Evolutionary conservation across 1,140 invertebrate genomes (phyloP).

Genomic region (Drosophila bocqueti): DNA sequence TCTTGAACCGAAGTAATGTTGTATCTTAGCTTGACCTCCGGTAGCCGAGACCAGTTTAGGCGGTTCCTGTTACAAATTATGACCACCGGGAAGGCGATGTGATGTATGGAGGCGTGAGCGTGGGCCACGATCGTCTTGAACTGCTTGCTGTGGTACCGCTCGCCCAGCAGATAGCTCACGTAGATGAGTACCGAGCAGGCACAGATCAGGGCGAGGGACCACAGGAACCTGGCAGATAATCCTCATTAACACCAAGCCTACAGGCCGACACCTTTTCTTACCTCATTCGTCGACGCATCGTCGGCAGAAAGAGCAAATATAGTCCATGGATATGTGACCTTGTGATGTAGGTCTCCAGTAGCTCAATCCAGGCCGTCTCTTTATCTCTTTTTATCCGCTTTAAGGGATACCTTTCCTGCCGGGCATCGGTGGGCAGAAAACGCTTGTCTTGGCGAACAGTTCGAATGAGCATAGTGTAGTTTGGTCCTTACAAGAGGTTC

Average conservation of each 20-base stretch:
- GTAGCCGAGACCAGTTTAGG: constrained; percentile 74
- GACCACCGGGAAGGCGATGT: constrained; percentile 72
- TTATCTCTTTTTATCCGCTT: neutral
- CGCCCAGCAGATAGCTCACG: constrained; percentile 50
- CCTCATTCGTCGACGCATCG: constrained; percentile 64
- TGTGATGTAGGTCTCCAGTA: constrained; percentile 45
- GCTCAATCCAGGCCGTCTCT: constrained; percentile 34
- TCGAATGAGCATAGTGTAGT: constrained; percentile 38
- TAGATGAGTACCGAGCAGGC: constrained; percentile 55
- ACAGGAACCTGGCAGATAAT: constrained; percentile 32
- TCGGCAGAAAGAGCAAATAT: constrained; percentile 61
- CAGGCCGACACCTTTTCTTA: constrained; percentile 3
- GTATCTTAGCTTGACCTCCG: constrained; percentile 42
- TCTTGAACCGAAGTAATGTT: constrained; percentile 32
- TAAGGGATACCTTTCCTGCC: constrained; percentile 8
- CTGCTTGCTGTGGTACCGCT: constrained; percentile 54
- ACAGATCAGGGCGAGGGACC: constrained; percentile 39
- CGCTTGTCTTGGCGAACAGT: constrained; percentile 4
- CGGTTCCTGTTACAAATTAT: constrained; percentile 76
- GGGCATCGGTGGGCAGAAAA: neutral
- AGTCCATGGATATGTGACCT: constrained; percentile 63
- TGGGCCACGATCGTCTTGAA: constrained; percentile 65
- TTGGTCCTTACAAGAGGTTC: neutral
- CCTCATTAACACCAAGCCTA: no score
- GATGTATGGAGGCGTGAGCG: constrained; percentile 53